These are phyloP conservation scores for Eulemur mongoz DNA, from an alignment of 2,797 vertebrate species.

Conservation along the genomic window DNA sequence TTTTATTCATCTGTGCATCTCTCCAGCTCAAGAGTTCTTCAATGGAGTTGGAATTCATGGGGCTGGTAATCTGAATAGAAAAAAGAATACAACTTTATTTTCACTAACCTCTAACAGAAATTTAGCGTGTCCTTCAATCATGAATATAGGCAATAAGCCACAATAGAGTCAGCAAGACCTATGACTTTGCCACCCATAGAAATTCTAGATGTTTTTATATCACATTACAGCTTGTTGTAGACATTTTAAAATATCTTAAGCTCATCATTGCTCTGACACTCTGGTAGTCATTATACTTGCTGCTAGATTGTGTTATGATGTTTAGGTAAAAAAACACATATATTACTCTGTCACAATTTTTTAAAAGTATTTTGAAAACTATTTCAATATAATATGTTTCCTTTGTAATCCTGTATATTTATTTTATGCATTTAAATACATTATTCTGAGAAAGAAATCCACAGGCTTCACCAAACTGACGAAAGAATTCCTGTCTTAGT, in stretches of 20 bases:
- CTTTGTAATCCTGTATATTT: constrained; percentile 35
- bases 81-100: constrained; percentile 34
- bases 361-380: constrained; percentile 38
- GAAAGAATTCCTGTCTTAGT: not conserved
- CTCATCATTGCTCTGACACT: not conserved
- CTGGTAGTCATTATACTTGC: not conserved
- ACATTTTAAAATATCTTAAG: not conserved
- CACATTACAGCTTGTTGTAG: not conserved
- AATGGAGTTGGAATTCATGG: not conserved
- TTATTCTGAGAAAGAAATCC: constrained; percentile 31
- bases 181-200: not conserved
- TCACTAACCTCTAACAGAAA: constrained; percentile 11
- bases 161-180: not conserved
- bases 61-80: not conserved
- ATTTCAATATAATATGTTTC: constrained; percentile 29
- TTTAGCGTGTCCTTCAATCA: not conserved
- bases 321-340: constrained; percentile 33
- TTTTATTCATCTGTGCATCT: constrained; percentile 25
- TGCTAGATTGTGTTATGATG: not conserved
- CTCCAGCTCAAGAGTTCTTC: not conserved
- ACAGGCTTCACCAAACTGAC: not conserved
- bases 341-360: constrained; percentile 3
- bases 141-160: not conserved
- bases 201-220: constrained; percentile 18
- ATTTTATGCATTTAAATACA: constrained; percentile 38